Conservation (phyloP, 2,797 vertebrate species). For the Synaphobranchus kaupii region DNA sequence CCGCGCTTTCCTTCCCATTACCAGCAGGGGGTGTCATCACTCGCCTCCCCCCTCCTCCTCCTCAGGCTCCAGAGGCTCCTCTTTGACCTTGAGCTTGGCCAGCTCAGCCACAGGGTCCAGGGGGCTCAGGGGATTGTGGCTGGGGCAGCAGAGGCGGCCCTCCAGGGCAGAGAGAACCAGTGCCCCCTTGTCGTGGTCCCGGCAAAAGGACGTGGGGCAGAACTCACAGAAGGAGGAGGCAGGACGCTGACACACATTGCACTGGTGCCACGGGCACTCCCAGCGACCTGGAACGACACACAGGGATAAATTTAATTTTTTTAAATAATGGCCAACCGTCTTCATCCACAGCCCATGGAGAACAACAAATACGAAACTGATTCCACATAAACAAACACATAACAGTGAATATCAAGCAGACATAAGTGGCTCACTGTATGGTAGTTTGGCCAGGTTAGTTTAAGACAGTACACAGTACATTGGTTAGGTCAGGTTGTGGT, state of each 20-base stretch:
- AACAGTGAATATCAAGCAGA: no score
- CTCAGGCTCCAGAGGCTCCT: constrained; percentile 73
- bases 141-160: constrained; percentile 85
- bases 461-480: no score
- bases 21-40: constrained; percentile 26
- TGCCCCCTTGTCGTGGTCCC: constrained; percentile 82
- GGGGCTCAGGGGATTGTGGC: constrained; percentile 83
- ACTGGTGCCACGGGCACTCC: constrained; percentile 98
- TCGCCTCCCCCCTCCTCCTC: neutral
- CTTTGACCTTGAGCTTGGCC: constrained; percentile 80
- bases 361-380: no score
- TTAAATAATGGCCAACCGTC: no score
- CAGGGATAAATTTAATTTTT: neutral
- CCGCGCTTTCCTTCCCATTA: constrained; percentile 45
- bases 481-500: no score
- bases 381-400: no score
- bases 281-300: constrained; percentile 81
- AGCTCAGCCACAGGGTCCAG: constrained; percentile 74
- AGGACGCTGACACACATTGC: constrained; percentile 75
- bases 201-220: constrained; percentile 92
- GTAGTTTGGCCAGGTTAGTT: no score
- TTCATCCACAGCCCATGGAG: no score
- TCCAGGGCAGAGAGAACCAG: constrained; percentile 83
- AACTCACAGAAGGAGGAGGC: constrained; percentile 88
- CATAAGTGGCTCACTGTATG: no score